Base-by-base conservation (phyloP, 2,797 vertebrate species). In the Sebastes iracundus region DNA sequence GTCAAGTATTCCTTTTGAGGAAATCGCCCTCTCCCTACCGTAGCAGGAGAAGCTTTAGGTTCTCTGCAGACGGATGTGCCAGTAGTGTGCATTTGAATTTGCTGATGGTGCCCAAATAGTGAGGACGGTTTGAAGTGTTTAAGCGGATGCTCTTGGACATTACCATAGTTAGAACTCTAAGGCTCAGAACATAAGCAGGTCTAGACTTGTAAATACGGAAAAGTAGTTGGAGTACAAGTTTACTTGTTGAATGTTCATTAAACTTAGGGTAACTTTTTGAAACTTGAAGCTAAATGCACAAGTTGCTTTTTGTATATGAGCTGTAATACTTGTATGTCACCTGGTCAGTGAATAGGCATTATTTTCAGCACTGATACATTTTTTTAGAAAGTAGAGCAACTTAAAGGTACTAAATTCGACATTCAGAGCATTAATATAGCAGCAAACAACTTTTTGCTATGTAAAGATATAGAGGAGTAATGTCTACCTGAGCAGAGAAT, bases 1-100 rank as follows among this genome's bases (percentile, higher is more conserved):
- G 76, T 79, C 77, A 87, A 76, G 69, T 85, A 66, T 87, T 85
- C 55, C 79, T 88, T 80, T 77, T 46, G 62, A 85, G 73, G 66
- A 75, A 76, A 69, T 68, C 0, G 0, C 33, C n/a, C 23, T 73
- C 22, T 73, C 4, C 35, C 30, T 22, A 23, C 23, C 7, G 32
- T 7, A 60, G 72, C 55, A 74, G 59, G 18, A 52, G 58, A 35
- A 69, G 58, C 70, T 76, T 74, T 35, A 60, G 67, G 38, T 35
- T 33, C 35, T 27, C n/a, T 65, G 28, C 46, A 23, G 61, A 79
- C 23, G 20, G 4, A 61, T 82, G n/a, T 77, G 64, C 42, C 5
- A 23, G 64, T 42, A 9, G 32, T 78, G 64, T 55, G 52, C 14
- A 53, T 75, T 75, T 56, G 30, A 79, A 62, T 71, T 71, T 81